phyloP scores from a whole-genome alignment of 2,113 vertebrate genomes.

The Erythrocercus mccallii region DNA sequence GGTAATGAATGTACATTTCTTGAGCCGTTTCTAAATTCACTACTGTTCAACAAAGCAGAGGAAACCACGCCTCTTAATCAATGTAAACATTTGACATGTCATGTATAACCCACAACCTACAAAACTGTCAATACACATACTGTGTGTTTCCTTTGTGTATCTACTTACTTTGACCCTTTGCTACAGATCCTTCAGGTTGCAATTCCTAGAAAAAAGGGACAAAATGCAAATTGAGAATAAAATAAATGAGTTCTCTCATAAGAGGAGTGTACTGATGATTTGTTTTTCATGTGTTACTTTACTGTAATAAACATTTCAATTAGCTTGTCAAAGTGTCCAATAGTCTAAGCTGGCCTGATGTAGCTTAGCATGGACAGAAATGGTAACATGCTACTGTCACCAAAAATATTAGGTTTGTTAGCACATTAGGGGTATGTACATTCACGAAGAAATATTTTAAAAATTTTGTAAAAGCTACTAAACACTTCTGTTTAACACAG shows the following conservation, averaged over 20 bases:
- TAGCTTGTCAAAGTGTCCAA: background rate
- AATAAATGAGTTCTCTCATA: background rate
- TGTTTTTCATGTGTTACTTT: background rate
- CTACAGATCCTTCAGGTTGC: conserved; percentile 66
- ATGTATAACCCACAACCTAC: fast-evolving
- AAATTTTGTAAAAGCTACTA: background rate
- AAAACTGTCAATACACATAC: background rate
- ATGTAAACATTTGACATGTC: background rate
- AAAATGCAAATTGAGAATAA: background rate
- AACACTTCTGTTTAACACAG: background rate
- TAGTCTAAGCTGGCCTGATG: background rate
- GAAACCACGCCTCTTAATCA: background rate
- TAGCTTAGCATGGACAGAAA: background rate
- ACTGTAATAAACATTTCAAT: background rate
- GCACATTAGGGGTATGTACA: background rate
- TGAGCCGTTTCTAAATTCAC: background rate
- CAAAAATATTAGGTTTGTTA: background rate
- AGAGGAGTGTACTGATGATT: fast-evolving
- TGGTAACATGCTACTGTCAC: fast-evolving
- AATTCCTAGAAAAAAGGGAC: conserved; percentile 74
- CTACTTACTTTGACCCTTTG: conserved; percentile 86
- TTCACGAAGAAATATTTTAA: background rate
- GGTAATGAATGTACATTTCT: background rate
- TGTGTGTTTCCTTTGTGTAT: background rate
- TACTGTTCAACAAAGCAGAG: background rate